A percentile compares a stretch with the other conserved stretches of the same genome.
These are phyloP conservation scores for Brachyopa scutellaris DNA, from an alignment of 2,888 invertebrate species.

Conservation along the genomic window DNA sequence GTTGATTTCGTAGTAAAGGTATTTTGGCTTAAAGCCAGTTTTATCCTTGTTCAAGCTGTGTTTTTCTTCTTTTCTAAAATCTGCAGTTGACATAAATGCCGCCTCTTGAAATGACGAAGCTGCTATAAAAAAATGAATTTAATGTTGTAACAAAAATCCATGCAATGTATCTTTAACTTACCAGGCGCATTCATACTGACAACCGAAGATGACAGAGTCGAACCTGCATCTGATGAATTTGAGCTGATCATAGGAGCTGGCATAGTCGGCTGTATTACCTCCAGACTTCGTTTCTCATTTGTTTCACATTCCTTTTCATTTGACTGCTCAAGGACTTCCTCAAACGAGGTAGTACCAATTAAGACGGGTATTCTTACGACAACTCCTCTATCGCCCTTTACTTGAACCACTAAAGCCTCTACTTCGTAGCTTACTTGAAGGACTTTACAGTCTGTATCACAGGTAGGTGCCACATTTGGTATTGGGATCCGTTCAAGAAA, in stretches of 20 bases:
- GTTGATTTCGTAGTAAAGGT: constrained; percentile 77
- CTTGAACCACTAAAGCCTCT: constrained; percentile 75
- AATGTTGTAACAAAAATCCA: neutral
- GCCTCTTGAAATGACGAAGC: constrained; percentile 77
- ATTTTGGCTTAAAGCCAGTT: constrained; percentile 76
- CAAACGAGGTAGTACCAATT: constrained; percentile 72
- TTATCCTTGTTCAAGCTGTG: constrained; percentile 75
- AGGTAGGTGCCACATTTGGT: constrained; percentile 73
- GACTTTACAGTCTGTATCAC: constrained; percentile 75
- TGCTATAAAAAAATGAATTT: neutral
- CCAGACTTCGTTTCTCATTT: neutral
- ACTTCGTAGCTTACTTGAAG: constrained; percentile 78
- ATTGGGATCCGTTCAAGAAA: constrained; percentile 54
- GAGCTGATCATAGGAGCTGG: constrained; percentile 14
- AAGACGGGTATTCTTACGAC: constrained; percentile 74
- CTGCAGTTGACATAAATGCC: constrained; percentile 76
- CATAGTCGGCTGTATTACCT: neutral
- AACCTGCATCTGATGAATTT: constrained; percentile 52
- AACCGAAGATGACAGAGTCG: constrained; percentile 9
- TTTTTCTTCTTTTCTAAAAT: constrained; percentile 76
- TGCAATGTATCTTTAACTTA: constrained; percentile 55
- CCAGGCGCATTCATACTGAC: constrained; percentile 74
- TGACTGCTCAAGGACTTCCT: constrained; percentile 1
- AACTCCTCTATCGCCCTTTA: constrained; percentile 73
- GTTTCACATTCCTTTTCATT: neutral